Evolutionary conservation across 2,113 vertebrate species (phyloP), one percentile per base, ranked within the genome.

Genomic region (Corynorhinus townsendii): DNA sequence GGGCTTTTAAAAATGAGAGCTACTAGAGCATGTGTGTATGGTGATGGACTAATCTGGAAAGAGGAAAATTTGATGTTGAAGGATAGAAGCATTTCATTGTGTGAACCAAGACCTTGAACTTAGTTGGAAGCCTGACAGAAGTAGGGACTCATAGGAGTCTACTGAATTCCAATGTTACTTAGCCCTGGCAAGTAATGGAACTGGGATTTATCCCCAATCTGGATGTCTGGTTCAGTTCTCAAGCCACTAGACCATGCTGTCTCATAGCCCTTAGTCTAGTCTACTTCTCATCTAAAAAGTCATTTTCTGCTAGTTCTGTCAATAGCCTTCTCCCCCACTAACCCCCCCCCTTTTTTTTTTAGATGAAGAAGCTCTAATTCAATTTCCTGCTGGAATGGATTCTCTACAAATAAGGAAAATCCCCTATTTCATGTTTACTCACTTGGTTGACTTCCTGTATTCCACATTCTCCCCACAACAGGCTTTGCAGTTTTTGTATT

Each of bases 381-480:
- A 96, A 90, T 94, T 94, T 96, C 91, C 92, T 97, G 88, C 69
- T 68, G 77, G 69, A 96, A 97, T 92, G 91, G 87, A 92, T 95
- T 96, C 96, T 77, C 93, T 81, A 87, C 88, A 84, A 96, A 95
- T 77, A 88, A 76, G 38, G 69, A 96, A 95, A 95, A 97, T 95
- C 94, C 92, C 95, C 77, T 85, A 83, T 95, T 94, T 97, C 91
- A 91, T 72, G 88, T 91, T 84, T 89, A 90, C 79, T 95, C 81
- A 92, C 85, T 94, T 92, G 94, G 47, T 73, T 97, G 92, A 93
- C 66, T 97, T 96, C 81, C 89, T 73, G 47, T 72, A 93, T 86
- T 91, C 92, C 79, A 89, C 9, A 62, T 43, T 69, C 85, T 91
- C 84, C 66, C 95, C 73, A 71, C 66, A 89, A 75, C 77, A 95